Evolutionary conservation across 2,113 vertebrate species (phyloP).

Genomic region (Arenaria interpres): DNA sequence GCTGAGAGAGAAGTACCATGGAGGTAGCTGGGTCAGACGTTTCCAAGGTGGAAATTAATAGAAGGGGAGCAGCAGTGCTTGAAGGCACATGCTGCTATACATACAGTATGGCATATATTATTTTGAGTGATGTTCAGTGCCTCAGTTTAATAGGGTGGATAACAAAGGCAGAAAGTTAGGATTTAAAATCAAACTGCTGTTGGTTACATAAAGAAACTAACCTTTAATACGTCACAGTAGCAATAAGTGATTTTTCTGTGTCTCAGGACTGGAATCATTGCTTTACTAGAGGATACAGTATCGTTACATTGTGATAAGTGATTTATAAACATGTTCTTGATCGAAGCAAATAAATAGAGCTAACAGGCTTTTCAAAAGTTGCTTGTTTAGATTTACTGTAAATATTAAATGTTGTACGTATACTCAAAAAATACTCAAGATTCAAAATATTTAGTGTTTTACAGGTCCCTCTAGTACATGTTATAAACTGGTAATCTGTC

Average conservation of each 20-base stretch:
- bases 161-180: conserved; percentile 42
- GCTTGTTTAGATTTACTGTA: not conserved
- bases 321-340: not conserved
- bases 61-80: conserved; percentile 26
- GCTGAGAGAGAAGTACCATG: not conserved
- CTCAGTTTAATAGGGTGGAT: conserved; percentile 27
- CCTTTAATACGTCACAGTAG: not conserved
- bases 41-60: not conserved
- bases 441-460: not conserved
- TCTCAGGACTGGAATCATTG: not conserved
- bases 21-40: not conserved
- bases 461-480: not conserved
- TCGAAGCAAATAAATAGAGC: not conserved
- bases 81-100: not conserved
- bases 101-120: not conserved
- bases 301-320: not conserved
- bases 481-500: not conserved
- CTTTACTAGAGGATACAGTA: not conserved
- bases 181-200: conserved; percentile 31
- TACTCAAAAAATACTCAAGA: not conserved
- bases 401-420: not conserved
- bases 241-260: not conserved
- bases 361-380: not conserved
- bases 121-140: conserved; percentile 23
- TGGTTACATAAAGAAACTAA: conserved; percentile 3